Conservation (phyloP, 2,113 vertebrate species). For the Alosa alosa region DNA sequence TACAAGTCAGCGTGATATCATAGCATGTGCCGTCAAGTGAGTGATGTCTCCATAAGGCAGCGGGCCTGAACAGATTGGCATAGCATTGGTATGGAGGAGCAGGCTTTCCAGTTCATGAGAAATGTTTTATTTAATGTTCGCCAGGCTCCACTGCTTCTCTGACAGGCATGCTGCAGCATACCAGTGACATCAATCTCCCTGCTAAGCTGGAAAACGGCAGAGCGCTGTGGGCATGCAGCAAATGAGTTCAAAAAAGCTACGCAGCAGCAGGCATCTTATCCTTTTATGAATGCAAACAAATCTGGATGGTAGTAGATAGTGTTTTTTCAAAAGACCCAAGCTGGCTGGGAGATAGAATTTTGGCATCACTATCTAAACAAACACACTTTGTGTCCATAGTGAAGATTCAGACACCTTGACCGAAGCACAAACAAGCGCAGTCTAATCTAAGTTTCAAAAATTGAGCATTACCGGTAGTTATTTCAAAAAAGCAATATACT, state of each 20-base stretch:
- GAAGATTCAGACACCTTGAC: no score
- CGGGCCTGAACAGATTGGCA: not conserved
- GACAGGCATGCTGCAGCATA: not conserved
- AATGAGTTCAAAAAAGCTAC: not conserved
- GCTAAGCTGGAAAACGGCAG: not conserved
- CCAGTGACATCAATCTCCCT: not conserved
- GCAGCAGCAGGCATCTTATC: not conserved
- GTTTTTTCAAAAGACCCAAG: not conserved
- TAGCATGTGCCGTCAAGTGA: not conserved
- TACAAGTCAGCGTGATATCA: not conserved
- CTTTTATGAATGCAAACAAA: not conserved
- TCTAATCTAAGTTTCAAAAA: no score
- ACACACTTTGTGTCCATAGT: not conserved
- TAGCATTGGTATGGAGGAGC: not conserved
- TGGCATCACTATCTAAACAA: not conserved
- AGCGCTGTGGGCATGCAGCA: not conserved
- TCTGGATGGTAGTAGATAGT: not conserved
- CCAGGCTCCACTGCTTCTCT: not conserved
- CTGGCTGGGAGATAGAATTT: not conserved
- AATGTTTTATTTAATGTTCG: conserved; percentile 4
- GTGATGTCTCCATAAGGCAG: not conserved
- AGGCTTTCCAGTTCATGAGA: not conserved
- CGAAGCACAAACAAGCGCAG: no score
- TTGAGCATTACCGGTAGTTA: no score
- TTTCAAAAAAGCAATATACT: no score